Conservation (phyloP, 2,888 invertebrate genomes). For the Latrodectus hesperus region DNA sequence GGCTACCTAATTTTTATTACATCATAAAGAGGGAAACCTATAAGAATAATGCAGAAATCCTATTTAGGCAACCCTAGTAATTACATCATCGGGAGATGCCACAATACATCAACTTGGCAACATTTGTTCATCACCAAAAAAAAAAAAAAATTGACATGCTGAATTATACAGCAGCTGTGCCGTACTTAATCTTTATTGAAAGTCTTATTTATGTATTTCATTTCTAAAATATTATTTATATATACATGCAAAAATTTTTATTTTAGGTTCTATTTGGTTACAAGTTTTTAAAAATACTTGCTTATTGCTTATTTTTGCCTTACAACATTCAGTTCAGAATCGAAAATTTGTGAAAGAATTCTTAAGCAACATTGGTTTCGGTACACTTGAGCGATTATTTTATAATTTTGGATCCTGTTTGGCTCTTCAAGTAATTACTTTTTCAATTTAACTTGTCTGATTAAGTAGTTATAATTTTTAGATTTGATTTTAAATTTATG, state of each 20-base stretch:
- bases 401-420: slow-evolving; percentile 54
- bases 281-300: not conserved
- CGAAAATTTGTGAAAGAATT: slow-evolving; percentile 15
- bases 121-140: too few species aligned
- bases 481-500: not conserved
- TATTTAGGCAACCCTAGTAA: too few species aligned
- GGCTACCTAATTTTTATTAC: too few species aligned
- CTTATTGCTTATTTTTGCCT: slow-evolving; percentile 22
- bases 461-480: not conserved
- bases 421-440: slow-evolving; percentile 46
- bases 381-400: slow-evolving; percentile 35
- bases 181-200: too few species aligned
- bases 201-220: too few species aligned
- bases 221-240: too few species aligned
- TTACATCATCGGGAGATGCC: too few species aligned
- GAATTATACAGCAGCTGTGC: too few species aligned
- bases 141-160: too few species aligned
- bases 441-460: not conserved
- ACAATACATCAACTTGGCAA: too few species aligned
- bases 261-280: slow-evolving; percentile 8
- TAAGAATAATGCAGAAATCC: too few species aligned
- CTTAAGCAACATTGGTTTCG: slow-evolving; percentile 2
- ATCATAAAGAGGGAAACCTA: too few species aligned
- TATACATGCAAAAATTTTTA: not conserved
- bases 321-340: slow-evolving; percentile 44